phyloP scores from a whole-genome alignment of 2,888 invertebrate species.

The Listrodromus nycthemerus region DNA sequence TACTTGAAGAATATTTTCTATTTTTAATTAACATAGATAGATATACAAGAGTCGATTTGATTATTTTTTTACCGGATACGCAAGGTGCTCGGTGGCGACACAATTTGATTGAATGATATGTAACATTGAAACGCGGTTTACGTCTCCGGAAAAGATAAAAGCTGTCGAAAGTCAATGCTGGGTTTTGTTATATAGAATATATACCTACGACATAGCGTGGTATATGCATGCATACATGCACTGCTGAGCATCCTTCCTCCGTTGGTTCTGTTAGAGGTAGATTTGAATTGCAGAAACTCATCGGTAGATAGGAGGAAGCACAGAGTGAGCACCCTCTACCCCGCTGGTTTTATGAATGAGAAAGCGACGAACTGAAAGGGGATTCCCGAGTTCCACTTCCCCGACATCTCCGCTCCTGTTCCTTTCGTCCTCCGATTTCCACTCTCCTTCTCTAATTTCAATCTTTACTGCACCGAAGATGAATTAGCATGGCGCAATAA shows the following conservation, averaged over 20 bases:
- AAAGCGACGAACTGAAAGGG: slow-evolving; percentile 68
- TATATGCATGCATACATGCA: slow-evolving; percentile 15
- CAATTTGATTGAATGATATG: slow-evolving; percentile 22
- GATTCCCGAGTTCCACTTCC: slow-evolving; percentile 59
- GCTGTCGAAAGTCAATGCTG: slow-evolving; percentile 20
- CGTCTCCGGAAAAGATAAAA: slow-evolving; percentile 47
- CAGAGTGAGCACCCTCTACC: slow-evolving; percentile 37
- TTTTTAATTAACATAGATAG: background rate
- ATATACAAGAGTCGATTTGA: background rate
- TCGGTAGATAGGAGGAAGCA: slow-evolving; percentile 42
- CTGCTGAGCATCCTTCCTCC: slow-evolving; percentile 40
- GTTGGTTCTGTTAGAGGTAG: slow-evolving; percentile 52
- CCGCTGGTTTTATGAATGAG: slow-evolving; percentile 67
- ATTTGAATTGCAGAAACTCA: slow-evolving; percentile 68
- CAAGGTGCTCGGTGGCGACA: background rate
- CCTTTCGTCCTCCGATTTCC: slow-evolving; percentile 39
- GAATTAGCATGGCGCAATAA: slow-evolving; percentile 39
- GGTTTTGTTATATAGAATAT: slow-evolving; percentile 20
- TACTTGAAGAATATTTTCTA: background rate
- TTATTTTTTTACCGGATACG: background rate
- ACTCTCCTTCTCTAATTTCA: slow-evolving; percentile 53
- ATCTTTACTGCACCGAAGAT: slow-evolving; percentile 49
- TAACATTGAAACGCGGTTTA: slow-evolving; percentile 3
- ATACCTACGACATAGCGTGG: background rate
- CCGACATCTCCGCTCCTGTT: slow-evolving; percentile 24